A percentile compares a stretch with the other conserved stretches of the same genome.
Conservation (phyloP, 2,888 invertebrate species). For the Erannis defoliaria region DNA sequence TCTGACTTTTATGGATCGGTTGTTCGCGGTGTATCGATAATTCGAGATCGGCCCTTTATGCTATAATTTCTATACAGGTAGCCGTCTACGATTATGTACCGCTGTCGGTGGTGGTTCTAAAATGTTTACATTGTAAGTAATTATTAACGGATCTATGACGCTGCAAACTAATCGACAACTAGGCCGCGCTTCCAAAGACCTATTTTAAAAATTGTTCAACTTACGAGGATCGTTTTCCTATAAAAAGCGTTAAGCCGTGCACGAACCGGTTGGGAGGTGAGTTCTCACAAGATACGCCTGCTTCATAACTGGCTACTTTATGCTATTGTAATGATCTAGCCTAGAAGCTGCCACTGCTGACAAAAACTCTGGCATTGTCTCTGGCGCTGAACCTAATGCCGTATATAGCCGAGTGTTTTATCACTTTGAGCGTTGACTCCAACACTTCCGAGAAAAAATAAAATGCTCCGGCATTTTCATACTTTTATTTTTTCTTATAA, state of each 20-base stretch:
- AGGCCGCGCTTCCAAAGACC: constrained; percentile 47
- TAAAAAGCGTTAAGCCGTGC: constrained; percentile 72
- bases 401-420: constrained; percentile 66
- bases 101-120: constrained; percentile 51
- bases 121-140: constrained; percentile 34
- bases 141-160: constrained; percentile 22
- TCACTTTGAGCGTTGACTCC: constrained; percentile 66
- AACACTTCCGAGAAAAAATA: constrained; percentile 68
- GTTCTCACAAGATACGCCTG: constrained; percentile 71
- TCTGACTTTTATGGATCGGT: constrained; percentile 83
- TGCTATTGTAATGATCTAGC: constrained; percentile 83
- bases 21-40: constrained; percentile 82
- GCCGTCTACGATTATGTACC: constrained; percentile 44
- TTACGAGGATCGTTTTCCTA: constrained; percentile 66
- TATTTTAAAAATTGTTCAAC: constrained; percentile 61
- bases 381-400: constrained; percentile 66
- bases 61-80: constrained; percentile 67
- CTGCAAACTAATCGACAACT: constrained; percentile 36
- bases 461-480: constrained; percentile 39
- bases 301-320: constrained; percentile 83
- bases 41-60: constrained; percentile 75
- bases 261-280: constrained; percentile 72
- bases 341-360: constrained; percentile 73
- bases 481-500: constrained; percentile 43
- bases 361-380: constrained; percentile 82